Percentiles rank a stretch among this genome's conserved stretches.
Evolutionary conservation across 2,797 vertebrate genomes (phyloP).

Genomic region (Siniperca undulata): DNA sequence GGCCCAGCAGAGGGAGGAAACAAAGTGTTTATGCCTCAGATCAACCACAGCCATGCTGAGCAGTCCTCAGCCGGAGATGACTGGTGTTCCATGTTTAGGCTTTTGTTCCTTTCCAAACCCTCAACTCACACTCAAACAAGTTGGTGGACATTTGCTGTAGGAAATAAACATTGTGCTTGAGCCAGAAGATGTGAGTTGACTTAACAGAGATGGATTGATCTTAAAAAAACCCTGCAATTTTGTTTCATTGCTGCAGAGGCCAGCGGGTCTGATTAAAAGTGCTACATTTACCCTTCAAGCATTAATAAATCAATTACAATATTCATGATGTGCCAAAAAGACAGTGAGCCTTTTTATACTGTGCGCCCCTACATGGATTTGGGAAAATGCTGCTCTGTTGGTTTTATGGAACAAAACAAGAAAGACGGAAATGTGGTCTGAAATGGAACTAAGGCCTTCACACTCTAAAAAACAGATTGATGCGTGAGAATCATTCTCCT

Average conservation of each 20-base stretch:
- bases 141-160: background rate
- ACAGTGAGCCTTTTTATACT: background rate
- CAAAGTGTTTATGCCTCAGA: conserved; percentile 40
- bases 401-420: background rate
- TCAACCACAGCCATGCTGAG: background rate
- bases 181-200: conserved; percentile 8
- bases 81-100: conserved; percentile 33
- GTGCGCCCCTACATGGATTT: background rate
- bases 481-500: too few relatives aligned
- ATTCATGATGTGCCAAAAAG: too few relatives aligned
- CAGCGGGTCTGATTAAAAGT: background rate
- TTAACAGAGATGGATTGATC: background rate
- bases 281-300: background rate
- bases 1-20: conserved; percentile 37
- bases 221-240: conserved; percentile 3
- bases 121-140: conserved; percentile 2
- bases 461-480: background rate
- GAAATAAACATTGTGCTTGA: conserved; percentile 25
- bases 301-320: background rate
- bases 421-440: background rate
- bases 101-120: conserved; percentile 32
- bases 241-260: background rate
- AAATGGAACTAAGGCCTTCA: background rate
- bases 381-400: background rate
- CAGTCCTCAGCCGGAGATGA: conserved; percentile 3